A percentile compares a stretch with the other conserved stretches of the same genome.
Conservation (phyloP, 2,888 invertebrate genomes). For the Drosophila birchii region DNA sequence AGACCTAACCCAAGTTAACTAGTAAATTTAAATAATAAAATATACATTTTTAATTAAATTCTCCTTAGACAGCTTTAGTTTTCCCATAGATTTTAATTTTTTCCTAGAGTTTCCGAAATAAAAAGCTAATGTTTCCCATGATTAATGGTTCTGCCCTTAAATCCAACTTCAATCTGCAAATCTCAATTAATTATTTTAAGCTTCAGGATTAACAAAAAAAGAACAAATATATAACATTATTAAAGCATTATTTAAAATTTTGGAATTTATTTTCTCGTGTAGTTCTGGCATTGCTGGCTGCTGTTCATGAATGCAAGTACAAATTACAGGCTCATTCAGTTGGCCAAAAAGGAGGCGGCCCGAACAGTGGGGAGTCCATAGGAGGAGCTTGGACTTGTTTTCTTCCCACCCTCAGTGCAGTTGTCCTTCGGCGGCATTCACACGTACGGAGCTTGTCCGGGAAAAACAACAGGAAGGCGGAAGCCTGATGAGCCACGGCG, state of each 20-base stretch:
- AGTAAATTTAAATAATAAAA: no score
- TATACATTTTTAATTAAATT: no score
- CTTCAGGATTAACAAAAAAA: accelerated
- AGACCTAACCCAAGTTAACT: no score
- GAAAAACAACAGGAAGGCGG: constrained; percentile 40
- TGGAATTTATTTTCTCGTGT: background rate
- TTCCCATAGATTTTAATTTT: background rate
- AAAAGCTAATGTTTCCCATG: background rate
- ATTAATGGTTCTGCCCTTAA: background rate
- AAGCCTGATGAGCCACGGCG: constrained; percentile 51
- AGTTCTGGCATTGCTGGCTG: constrained; percentile 13
- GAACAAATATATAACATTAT: background rate
- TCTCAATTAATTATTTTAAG: background rate
- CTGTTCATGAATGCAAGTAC: constrained; percentile 73
- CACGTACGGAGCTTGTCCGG: constrained; percentile 57
- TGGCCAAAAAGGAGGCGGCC: constrained; percentile 52
- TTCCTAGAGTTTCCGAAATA: background rate
- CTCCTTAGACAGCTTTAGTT: no score
- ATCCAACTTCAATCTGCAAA: background rate
- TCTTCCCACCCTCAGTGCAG: constrained; percentile 63
- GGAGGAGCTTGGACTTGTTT: constrained; percentile 6
- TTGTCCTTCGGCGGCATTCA: constrained; percentile 63
- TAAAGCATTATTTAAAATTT: background rate
- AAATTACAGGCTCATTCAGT: constrained; percentile 72
- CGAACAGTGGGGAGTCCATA: constrained; percentile 13